phyloP scores from a whole-genome alignment of 1,140 invertebrate genomes.

The Muscidifurax raptorellus region DNA sequence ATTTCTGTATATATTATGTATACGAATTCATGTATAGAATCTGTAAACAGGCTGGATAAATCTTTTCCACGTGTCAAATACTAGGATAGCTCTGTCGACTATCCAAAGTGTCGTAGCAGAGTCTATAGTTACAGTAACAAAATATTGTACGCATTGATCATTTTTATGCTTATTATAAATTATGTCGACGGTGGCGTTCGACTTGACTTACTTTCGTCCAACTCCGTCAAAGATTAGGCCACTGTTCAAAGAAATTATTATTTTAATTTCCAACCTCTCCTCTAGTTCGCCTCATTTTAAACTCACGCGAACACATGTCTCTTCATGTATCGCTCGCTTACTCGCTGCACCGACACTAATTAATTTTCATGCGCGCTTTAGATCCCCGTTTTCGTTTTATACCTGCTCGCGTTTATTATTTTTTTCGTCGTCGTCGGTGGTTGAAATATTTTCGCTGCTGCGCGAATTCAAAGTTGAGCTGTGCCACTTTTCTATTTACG shows the following conservation, averaged over 20 bases:
- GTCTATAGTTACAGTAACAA: too few relatives aligned
- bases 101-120: too few relatives aligned
- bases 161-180: too few relatives aligned
- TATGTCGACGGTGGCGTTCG: too few relatives aligned
- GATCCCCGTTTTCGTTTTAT: constrained; percentile 13
- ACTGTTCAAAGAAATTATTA: constrained; percentile 39
- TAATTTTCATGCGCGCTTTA: constrained; percentile 44
- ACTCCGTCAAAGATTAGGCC: too few relatives aligned
- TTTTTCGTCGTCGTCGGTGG: constrained; percentile 5
- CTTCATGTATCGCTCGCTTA: constrained; percentile 44
- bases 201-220: too few relatives aligned
- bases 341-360: constrained; percentile 38
- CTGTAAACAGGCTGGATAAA: too few relatives aligned
- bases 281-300: constrained; percentile 27
- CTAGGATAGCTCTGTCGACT: too few relatives aligned
- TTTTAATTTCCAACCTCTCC: constrained; percentile 44
- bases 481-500: constrained; percentile 48
- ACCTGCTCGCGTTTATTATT: not conserved
- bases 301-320: constrained; percentile 2
- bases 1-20: too few relatives aligned
- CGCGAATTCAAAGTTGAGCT: constrained; percentile 30
- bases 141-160: too few relatives aligned
- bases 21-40: too few relatives aligned
- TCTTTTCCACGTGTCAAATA: too few relatives aligned
- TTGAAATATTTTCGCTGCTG: constrained; percentile 24